These are phyloP conservation scores for Pavo muticus DNA, from an alignment of 2,113 vertebrate genomes.

Conservation along the genomic window DNA sequence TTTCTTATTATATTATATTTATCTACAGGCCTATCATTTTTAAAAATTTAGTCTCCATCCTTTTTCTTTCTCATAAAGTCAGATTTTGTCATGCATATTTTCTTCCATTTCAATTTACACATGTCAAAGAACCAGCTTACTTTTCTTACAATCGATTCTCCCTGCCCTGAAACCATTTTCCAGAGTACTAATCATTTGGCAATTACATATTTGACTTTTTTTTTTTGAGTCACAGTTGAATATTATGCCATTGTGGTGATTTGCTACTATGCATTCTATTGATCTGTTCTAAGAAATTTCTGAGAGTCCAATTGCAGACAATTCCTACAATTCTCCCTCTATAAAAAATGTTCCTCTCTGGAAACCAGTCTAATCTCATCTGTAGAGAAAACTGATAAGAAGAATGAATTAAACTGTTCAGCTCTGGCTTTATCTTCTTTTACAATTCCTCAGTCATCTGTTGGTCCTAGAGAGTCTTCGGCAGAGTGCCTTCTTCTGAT, in stretches of 20 bases:
- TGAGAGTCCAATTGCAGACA: neutral
- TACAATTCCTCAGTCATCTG: neutral
- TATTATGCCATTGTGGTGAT: neutral
- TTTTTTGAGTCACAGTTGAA: neutral
- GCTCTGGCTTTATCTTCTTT: neutral
- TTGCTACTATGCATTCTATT: neutral
- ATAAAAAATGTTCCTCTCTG: neutral
- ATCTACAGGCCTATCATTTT: neutral
- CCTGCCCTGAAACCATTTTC: neutral
- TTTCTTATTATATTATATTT: neutral
- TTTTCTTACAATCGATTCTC: neutral
- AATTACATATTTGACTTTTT: neutral
- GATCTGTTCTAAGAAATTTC: neutral
- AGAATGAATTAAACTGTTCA: neutral
- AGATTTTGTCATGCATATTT: neutral
- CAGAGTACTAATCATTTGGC: neutral
- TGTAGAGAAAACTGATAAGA: neutral
- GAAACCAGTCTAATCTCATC: neutral
- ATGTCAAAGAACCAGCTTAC: neutral
- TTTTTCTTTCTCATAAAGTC: neutral
- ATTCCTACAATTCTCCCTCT: neutral
- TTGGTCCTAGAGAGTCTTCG: neutral
- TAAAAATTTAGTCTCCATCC: neutral
- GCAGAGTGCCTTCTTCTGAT: neutral
- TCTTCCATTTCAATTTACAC: neutral